Evolutionary conservation across 2,888 invertebrate genomes (phyloP), one percentile per base, ranked within the genome.

Genomic region (Tuberolachnus salignus): DNA sequence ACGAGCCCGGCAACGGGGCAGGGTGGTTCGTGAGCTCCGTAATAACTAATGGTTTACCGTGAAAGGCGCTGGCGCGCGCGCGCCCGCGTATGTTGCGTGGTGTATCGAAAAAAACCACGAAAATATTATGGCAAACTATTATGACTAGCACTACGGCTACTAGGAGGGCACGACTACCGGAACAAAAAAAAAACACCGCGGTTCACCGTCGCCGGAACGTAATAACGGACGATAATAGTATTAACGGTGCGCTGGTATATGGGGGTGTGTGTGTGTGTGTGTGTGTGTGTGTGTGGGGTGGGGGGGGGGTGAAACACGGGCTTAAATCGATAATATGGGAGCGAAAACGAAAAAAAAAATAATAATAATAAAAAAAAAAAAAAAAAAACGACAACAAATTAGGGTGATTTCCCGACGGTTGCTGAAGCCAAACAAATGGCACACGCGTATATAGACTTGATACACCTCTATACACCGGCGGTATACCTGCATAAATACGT

Each of bases 11-110:
- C 14, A 42, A 16, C 14, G 19, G 21, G 49, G 67, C 75, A 67
- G 49, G 59, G 75, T 78, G 59, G 75, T 78, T 78, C 75, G 75
- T 75, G 75, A 78, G 59, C 67, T 75, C 66, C 66, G 57, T 66
- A 75, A 78, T 78, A 78, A 78, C 75, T 78, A 78, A 78, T 78
- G 75, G 75, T 78, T 78, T 57, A n/a, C 6, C 57, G 75, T 78
- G 67, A 78, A 78, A 73, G 73, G 72, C 34, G 72, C 53, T 42
- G 23, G 16, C 44, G 61, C 46, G 59, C 49, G 72, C 34, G 55
- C 55, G 55, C 44, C 57, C 46, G 59, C 44, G 21, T 46, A 55
- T n/a, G 11, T n/a, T 53, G 21, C 1, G 9, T 3, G 46, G 21
- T 49, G 51, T 57, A 75, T 72, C 71, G 63, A 42, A 51, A 73